Evolutionary conservation across 2,888 invertebrate species (phyloP), one percentile per base, ranked within the genome.

Genomic region (Cordilura impudica): DNA sequence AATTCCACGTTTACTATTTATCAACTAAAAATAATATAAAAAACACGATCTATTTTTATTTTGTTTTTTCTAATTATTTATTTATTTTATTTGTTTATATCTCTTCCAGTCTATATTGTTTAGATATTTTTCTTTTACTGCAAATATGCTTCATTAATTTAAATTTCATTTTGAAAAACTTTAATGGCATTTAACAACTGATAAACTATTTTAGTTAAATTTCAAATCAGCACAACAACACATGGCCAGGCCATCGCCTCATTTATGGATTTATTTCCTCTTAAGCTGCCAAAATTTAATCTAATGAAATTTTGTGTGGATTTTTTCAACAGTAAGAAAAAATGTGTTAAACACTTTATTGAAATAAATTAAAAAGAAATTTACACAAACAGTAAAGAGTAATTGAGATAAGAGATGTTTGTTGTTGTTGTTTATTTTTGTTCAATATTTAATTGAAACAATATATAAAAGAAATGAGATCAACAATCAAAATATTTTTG

Each of bases 301-400:
- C 63, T 71, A 45, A 29, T 39, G 54, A 54, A 54, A 39, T 39
- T 35, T 21, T 5, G 10, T 60, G 7, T 29, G n/a, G 35, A 26
- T 51, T 53, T 61, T 31, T 63, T 35, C 21, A 26, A 56, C 39
- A 72, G 47, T 35, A 70, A 51, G 53, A 39, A 31, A 65, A 70
- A 56, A 35, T 56, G 72, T 56, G 72, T 47, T 43, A 72, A 72
- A 47, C 6, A 47, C 6, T 71, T 71, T 49, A 16, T 43, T 14
- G 26, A 53, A 43, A 60, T 35, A 16, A 19, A 35, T 12, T n/a
- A 67, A 31, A 16, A 2, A 23, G n/a, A n/a, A 58, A 16, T 70
- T 49, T 60, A 60, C 18, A 60, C 49, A 60, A 60, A 51, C 26
- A 70, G 49, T 69, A 39, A 39, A 63, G 31, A 47, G 47, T 72